Percentiles rank a stretch among this genome's conserved stretches.
phyloP scores from a whole-genome alignment of 2,113 vertebrate species.

The Sigmodon hispidus region DNA sequence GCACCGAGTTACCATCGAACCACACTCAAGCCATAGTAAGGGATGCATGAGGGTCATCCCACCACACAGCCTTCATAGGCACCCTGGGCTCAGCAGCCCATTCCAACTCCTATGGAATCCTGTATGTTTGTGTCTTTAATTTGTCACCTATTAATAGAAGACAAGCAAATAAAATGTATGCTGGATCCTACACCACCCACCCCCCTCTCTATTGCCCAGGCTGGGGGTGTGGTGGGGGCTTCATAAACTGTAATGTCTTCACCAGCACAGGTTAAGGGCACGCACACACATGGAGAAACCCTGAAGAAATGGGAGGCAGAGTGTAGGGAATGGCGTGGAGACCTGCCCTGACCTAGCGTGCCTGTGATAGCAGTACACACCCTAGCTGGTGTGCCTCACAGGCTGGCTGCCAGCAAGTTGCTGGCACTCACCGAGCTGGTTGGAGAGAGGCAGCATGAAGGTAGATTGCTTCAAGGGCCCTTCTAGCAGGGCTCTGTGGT shows the following conservation, averaged over 20 bases:
- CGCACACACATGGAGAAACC: background rate
- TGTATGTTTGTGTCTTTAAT: background rate
- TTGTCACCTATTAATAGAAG: background rate
- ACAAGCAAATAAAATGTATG: background rate
- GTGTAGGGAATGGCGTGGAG: background rate
- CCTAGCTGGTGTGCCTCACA: rapidly evolving
- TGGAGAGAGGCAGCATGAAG: constrained; percentile 92
- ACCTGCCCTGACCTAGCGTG: background rate
- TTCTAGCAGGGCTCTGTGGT: constrained; percentile 55
- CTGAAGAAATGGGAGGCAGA: background rate
- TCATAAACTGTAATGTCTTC: background rate
- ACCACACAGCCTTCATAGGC: background rate
- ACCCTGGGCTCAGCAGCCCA: background rate
- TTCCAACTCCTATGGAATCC: background rate
- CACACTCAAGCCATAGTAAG: background rate
- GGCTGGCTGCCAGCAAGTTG: background rate
- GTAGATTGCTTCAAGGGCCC: constrained; percentile 88
- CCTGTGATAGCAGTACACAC: background rate
- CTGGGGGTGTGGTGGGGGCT: background rate
- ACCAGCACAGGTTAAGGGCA: background rate
- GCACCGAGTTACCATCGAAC: background rate
- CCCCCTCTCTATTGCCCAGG: background rate
- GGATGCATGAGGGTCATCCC: background rate
- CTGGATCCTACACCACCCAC: background rate
- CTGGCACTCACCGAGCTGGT: constrained; percentile 85